Percentiles rank a stretch among this genome's conserved stretches.
phyloP scores from a whole-genome alignment of 1,140 invertebrate genomes.

The Carcinoscorpius rotundicauda region DNA sequence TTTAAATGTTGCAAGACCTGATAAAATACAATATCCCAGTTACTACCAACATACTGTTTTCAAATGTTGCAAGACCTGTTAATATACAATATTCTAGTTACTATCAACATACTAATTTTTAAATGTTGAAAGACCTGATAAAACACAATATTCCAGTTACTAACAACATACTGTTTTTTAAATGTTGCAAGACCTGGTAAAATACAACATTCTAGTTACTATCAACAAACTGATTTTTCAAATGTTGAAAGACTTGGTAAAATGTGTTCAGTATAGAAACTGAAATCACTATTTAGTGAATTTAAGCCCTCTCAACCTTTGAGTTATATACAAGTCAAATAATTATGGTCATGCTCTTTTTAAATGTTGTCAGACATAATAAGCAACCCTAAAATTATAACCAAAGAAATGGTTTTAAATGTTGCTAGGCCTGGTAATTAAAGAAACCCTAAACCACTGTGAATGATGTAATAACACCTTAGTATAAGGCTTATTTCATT shows the following conservation, averaged over 20 bases:
- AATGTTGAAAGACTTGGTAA: no score
- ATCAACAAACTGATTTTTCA: no score
- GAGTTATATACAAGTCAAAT: no score
- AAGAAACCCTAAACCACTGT: no score
- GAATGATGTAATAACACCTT: no score
- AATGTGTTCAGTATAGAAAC: no score
- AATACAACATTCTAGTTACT: conserved; percentile 7
- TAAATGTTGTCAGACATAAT: conserved; percentile 84
- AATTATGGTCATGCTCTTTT: conserved; percentile 91
- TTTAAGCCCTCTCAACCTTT: no score
- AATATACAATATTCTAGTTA: conserved; percentile 12
- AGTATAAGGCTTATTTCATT: no score
- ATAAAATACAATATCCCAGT: conserved; percentile 17
- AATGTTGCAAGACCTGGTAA: conserved; percentile 78
- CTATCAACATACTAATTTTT: conserved; percentile 46
- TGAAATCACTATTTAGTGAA: no score
- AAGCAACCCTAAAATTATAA: conserved; percentile 43
- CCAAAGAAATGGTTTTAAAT: conserved; percentile 90
- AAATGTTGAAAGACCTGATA: conserved; percentile 79
- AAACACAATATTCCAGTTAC: conserved; percentile 39
- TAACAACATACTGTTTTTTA: conserved; percentile 87
- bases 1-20: conserved; percentile 89
- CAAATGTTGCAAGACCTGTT: conserved; percentile 84
- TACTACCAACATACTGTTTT: conserved; percentile 91
- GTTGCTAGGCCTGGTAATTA: conserved; percentile 66